Base-by-base conservation (phyloP, 2,113 vertebrate species). In the Burhinus oedicnemus region DNA sequence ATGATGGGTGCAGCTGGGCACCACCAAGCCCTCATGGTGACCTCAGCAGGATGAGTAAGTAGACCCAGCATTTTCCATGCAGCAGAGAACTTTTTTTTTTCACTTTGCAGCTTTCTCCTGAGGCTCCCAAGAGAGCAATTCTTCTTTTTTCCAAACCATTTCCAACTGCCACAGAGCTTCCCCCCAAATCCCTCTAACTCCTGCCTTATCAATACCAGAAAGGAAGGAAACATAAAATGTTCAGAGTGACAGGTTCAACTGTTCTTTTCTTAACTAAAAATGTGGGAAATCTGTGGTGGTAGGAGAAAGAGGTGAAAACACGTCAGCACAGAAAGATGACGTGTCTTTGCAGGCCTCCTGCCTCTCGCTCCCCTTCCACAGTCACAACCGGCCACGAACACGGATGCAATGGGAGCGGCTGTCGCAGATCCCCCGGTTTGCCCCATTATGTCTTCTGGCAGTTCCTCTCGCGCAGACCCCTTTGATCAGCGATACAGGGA, bases 161-260 rank as follows among this genome's bases (percentile, higher is more conserved):
- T 92, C 57, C 52, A 75, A 47, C 42, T 61, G 36, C 69, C 19
- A 1, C 6, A 65, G 45, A 91, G 11, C 22, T 91, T 85, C 42
- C 30, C 77, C 36, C 36, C 5, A 36, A 70, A 80, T 68, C 52
- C 12, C 61, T 64, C 23, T 60, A 78, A 91, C 14, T 92, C 61
- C 34, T 89, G 42, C 45, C 65, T 79, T 95, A 91, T 89, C 66
- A 36, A 91, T 76, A 87, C 22, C 83, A 81, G 65, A 90, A 94
- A 91, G 62, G 71, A 83, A 96, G 82, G 75, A 96, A 95, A 80
- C 22, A 74, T 57, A 44, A 88, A 92, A 70, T 42, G 40, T 44
- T 49, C 65, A 52, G 32, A 44, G 66, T 45, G 36, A 80, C 49
- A 86, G 2, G 1, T 30, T 79, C 52, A 38, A 15, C 52, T 55